Evolutionary conservation across 1,140 invertebrate genomes (phyloP).

Genomic region (Drosophila sp.): DNA sequence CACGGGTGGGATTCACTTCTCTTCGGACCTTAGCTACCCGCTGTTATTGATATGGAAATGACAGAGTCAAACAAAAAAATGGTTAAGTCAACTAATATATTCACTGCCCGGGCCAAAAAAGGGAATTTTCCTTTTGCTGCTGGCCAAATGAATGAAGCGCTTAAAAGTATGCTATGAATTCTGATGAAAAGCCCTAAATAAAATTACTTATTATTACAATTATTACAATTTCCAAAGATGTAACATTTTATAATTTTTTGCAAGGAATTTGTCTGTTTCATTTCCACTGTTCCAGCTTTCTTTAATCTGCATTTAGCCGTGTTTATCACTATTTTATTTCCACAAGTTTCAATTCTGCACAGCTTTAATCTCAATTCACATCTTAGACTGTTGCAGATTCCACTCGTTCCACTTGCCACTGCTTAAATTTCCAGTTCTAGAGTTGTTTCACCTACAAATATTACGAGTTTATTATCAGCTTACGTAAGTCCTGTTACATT

Average conservation of each 20-base stretch:
- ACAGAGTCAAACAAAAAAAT: slow-evolving; percentile 36
- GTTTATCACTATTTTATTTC: no score
- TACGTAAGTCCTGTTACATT: background rate
- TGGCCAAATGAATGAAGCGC: slow-evolving; percentile 15
- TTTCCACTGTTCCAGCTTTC: background rate
- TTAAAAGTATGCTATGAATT: slow-evolving; percentile 42
- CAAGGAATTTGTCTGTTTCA: no score
- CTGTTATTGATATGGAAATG: slow-evolving; percentile 80
- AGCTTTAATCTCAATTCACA: no score
- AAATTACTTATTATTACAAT: background rate
- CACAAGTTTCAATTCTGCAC: no score
- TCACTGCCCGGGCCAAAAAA: slow-evolving; percentile 30
- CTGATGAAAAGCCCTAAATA: background rate
- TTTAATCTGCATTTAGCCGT: no score
- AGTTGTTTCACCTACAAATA: background rate
- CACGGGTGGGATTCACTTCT: background rate
- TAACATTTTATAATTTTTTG: no score
- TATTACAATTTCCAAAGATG: slow-evolving; percentile 6
- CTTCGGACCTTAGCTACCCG: slow-evolving; percentile 17
- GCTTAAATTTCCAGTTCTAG: no score
- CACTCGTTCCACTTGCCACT: no score
- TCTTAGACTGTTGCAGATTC: no score
- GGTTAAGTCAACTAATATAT: slow-evolving; percentile 57
- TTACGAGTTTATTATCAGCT: background rate
- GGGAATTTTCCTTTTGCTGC: slow-evolving; percentile 1